A percentile compares a stretch with the other conserved stretches of the same genome.
Evolutionary conservation across 1,140 invertebrate genomes (phyloP).

Genomic region (Leptinotarsa texana): DNA sequence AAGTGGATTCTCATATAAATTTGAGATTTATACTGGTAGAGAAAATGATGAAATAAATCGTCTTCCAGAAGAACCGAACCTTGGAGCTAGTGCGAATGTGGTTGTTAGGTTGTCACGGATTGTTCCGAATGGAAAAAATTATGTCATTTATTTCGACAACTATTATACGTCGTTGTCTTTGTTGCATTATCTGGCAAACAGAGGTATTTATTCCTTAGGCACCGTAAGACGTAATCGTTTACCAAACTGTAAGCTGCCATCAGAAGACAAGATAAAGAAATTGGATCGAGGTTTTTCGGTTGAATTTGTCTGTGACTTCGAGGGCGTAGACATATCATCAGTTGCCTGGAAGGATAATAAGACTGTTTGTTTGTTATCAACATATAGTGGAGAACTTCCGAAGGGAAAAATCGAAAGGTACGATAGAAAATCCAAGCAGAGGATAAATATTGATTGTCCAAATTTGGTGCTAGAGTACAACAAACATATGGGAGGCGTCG

Average conservation of each 20-base stretch:
- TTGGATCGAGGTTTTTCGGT: slow-evolving; percentile 27
- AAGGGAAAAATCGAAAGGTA: slow-evolving; percentile 18
- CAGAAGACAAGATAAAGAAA: slow-evolving; percentile 34
- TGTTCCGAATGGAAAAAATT: slow-evolving; percentile 28
- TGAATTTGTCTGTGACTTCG: background rate
- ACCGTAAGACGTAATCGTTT: slow-evolving; percentile 37
- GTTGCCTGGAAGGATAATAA: slow-evolving; percentile 22
- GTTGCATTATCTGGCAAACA: slow-evolving; percentile 35
- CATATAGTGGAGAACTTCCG: slow-evolving; percentile 24
- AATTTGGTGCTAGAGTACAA: slow-evolving; percentile 28
- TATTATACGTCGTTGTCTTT: slow-evolving; percentile 32
- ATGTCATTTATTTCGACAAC: slow-evolving; percentile 33
- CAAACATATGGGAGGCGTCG: slow-evolving; percentile 57
- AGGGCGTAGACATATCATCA: slow-evolving; percentile 21
- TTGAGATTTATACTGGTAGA: slow-evolving; percentile 31
- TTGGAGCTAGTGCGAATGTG: slow-evolving; percentile 30
- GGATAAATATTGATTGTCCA: slow-evolving; percentile 26
- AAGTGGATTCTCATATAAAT: slow-evolving; percentile 36
- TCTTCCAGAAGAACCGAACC: slow-evolving; percentile 23
- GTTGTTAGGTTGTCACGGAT: slow-evolving; percentile 26
- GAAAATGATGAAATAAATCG: slow-evolving; percentile 1
- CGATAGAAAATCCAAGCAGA: slow-evolving; percentile 29
- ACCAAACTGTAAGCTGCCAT: slow-evolving; percentile 32
- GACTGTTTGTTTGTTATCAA: background rate
- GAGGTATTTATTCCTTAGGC: slow-evolving; percentile 35